These are phyloP conservation scores for Smithornis capensis DNA, from an alignment of 2,113 vertebrate genomes.

Conservation along the genomic window DNA sequence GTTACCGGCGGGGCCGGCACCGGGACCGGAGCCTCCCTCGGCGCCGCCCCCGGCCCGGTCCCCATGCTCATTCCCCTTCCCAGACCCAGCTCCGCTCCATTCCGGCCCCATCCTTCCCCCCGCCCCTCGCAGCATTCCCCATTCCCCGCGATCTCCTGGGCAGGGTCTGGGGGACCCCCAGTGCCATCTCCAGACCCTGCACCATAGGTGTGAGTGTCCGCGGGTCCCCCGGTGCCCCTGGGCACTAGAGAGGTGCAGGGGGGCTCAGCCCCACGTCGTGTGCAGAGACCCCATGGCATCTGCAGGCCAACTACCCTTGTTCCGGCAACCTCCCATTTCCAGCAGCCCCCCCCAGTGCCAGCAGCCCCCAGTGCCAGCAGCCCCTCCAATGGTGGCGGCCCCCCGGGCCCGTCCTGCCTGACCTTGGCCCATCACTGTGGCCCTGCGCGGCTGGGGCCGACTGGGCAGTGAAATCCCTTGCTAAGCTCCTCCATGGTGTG, in stretches of 20 bases:
- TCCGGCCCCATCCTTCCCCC: too few species aligned
- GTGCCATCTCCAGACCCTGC: neutral
- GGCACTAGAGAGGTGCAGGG: too few species aligned
- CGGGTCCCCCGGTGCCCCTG: too few species aligned
- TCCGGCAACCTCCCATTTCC: neutral
- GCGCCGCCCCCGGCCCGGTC: neutral
- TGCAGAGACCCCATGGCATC: rapidly evolving
- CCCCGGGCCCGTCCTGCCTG: neutral
- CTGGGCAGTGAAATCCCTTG: neutral
- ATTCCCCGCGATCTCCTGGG: neutral
- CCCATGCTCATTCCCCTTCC: neutral
- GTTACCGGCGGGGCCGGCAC: neutral
- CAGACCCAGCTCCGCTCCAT: neutral
- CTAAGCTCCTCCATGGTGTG: neutral
- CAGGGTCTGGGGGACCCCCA: neutral
- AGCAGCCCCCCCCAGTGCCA: neutral
- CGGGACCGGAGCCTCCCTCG: neutral
- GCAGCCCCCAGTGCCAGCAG: neutral
- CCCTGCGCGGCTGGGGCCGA: neutral
- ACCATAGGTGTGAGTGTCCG: too few species aligned
- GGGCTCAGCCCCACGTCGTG: neutral
- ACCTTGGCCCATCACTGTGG: neutral
- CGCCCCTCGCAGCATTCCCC: neutral
- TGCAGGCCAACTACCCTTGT: neutral
- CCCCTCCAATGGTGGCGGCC: neutral